Evolutionary conservation across 2,113 vertebrate species (phyloP).

Genomic region (Condylura cristata): DNA sequence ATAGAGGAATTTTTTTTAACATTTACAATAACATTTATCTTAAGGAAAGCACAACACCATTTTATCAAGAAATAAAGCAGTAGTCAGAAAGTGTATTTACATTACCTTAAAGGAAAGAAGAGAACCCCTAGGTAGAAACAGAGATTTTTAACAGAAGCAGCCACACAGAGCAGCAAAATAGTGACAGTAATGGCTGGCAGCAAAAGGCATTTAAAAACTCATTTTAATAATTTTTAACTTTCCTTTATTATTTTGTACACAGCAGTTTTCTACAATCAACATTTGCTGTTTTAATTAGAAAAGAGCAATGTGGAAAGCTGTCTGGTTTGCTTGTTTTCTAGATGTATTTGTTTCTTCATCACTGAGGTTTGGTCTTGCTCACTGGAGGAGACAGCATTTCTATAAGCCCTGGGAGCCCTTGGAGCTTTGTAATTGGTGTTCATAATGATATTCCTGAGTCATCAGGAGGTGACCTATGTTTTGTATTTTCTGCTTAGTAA

Average conservation of each 20-base stretch:
- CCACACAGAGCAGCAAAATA: not conserved
- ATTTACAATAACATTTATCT: not conserved
- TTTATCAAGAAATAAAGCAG: not conserved
- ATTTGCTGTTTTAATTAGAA: not conserved
- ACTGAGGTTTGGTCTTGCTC: not conserved
- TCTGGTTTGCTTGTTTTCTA: not conserved
- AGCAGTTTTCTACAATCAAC: not conserved
- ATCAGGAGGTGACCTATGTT: not conserved
- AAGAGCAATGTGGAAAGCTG: not conserved
- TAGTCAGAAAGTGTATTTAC: not conserved
- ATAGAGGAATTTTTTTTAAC: not conserved
- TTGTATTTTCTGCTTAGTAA: not conserved
- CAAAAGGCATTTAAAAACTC: not conserved
- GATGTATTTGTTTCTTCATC: not conserved
- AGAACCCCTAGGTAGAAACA: not conserved
- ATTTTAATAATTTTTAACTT: not conserved
- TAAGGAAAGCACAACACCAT: not conserved
- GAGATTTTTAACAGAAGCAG: not conserved
- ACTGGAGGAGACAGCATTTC: not conserved
- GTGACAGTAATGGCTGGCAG: too few relatives aligned
- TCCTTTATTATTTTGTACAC: not conserved
- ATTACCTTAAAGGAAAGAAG: not conserved
- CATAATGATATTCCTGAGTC: not conserved
- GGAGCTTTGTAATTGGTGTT: not conserved
- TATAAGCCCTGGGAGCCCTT: not conserved